A percentile compares a stretch with the other conserved stretches of the same genome.
These are phyloP conservation scores for Pithys albifrons DNA, from an alignment of 2,113 vertebrate species.

Conservation along the genomic window DNA sequence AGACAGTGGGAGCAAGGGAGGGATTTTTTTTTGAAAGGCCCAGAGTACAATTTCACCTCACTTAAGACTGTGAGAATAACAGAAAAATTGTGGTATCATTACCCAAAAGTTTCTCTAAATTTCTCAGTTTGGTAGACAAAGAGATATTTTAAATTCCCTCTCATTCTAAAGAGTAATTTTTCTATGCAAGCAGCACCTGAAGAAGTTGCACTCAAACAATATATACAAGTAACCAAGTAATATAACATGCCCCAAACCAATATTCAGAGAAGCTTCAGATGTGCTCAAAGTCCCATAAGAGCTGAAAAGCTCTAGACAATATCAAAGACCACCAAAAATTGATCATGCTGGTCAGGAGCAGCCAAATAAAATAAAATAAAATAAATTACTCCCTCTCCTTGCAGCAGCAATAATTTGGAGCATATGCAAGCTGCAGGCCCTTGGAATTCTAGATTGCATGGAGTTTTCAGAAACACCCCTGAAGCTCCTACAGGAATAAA, in stretches of 20 bases:
- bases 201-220: neutral
- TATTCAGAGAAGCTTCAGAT: neutral
- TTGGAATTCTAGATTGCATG: rapidly evolving
- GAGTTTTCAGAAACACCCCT: neutral
- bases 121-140: neutral
- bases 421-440: neutral
- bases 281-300: neutral
- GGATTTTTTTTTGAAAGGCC: neutral
- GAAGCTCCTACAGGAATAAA: neutral
- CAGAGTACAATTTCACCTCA: neutral
- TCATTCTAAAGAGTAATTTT: neutral
- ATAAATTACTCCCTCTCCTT: neutral
- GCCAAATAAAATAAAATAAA: neutral
- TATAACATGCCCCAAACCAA: neutral
- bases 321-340: neutral
- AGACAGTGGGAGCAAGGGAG: neutral
- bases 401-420: neutral
- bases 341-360: neutral
- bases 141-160: neutral
- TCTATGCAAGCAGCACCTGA: neutral
- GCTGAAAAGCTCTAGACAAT: neutral
- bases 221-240: neutral
- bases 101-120: neutral
- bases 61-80: neutral
- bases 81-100: neutral